A percentile compares a stretch with the other conserved stretches of the same genome.
These are phyloP conservation scores for Myotis findleyi DNA, from an alignment of 2,797 vertebrate species.

Conservation along the genomic window DNA sequence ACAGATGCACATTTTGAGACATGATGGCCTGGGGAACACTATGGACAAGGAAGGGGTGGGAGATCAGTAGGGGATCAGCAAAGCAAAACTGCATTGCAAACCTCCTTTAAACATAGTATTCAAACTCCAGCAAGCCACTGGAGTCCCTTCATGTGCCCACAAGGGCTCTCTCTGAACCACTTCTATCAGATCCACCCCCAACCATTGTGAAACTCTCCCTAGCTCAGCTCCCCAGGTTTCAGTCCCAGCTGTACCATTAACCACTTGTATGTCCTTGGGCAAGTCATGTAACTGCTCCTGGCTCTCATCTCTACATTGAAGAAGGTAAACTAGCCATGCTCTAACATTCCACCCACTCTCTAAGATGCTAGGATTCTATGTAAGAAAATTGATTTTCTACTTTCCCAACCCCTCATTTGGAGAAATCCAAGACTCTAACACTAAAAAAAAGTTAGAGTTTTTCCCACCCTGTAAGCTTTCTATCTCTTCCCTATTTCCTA, in stretches of 20 bases:
- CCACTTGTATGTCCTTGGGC: background rate
- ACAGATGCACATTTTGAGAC: background rate
- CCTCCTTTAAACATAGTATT: background rate
- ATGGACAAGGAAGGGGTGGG: background rate
- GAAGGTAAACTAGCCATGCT: background rate
- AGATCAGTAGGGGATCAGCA: background rate
- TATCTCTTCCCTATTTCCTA: background rate
- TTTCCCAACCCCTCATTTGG: background rate
- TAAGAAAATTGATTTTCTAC: background rate
- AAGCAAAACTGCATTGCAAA: background rate
- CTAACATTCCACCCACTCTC: background rate
- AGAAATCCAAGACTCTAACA: conserved; percentile 17
- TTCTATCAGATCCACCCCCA: background rate
- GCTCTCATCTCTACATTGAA: background rate
- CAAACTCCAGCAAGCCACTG: background rate
- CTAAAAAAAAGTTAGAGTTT: background rate
- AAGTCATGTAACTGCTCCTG: background rate
- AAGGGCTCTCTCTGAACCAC: background rate
- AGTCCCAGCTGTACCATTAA: background rate
- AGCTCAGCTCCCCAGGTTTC: background rate
- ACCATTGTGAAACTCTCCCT: background rate
- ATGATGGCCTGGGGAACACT: background rate
- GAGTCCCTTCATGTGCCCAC: background rate
- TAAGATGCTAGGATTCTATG: background rate
- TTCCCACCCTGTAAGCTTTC: background rate